phyloP scores from a whole-genome alignment of 2,113 vertebrate genomes.

The Phalacrocorax aristotelis region DNA sequence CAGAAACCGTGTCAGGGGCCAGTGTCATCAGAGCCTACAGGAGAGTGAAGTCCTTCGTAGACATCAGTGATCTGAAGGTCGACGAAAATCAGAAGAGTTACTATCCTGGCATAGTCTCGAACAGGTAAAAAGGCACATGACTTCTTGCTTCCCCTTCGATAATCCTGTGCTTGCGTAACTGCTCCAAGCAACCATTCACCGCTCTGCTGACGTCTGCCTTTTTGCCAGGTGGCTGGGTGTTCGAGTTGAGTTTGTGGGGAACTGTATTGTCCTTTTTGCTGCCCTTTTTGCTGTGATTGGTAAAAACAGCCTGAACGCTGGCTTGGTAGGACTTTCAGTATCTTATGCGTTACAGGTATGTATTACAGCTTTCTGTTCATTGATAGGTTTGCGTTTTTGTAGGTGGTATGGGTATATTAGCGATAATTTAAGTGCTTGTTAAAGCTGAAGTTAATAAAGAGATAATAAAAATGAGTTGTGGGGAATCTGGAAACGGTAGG shows the following conservation, averaged over 20 bases:
- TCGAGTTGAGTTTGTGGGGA: constrained; percentile 92
- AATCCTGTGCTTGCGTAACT: neutral
- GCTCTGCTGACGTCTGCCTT: neutral
- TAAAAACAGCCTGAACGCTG: constrained; percentile 81
- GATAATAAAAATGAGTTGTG: neutral
- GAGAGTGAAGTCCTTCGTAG: constrained; percentile 80
- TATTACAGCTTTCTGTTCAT: neutral
- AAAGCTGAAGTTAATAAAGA: neutral
- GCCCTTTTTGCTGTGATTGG: constrained; percentile 90
- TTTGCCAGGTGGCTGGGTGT: constrained; percentile 89
- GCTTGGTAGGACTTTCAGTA: constrained; percentile 92
- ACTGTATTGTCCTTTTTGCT: constrained; percentile 91
- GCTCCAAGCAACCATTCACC: neutral
- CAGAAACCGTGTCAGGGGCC: constrained; percentile 88
- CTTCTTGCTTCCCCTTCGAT: neutral
- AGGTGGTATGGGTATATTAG: neutral
- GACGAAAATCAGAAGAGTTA: constrained; percentile 91
- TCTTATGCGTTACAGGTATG: constrained; percentile 92
- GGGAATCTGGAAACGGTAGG: neutral
- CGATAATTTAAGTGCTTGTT: neutral
- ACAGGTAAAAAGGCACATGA: constrained; percentile 77
- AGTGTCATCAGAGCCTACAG: constrained; percentile 92
- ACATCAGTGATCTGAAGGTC: constrained; percentile 82
- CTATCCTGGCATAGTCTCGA: constrained; percentile 87
- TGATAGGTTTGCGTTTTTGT: neutral